Base-by-base conservation (phyloP, 2,113 vertebrate genomes). In the Scartelaos histophorus region DNA sequence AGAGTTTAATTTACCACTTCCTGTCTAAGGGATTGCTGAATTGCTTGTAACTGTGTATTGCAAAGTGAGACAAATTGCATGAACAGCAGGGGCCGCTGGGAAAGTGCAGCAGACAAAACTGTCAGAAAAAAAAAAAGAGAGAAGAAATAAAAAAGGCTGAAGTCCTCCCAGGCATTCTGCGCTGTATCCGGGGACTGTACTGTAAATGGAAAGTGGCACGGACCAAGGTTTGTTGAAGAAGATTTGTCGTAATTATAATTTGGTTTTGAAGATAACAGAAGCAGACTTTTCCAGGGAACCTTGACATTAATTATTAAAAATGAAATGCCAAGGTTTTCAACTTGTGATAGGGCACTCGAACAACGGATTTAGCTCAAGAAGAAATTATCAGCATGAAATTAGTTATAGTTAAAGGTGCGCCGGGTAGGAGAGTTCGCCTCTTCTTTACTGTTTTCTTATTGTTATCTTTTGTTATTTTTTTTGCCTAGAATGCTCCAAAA, bases 1-100 rank as follows among this genome's bases (percentile, higher is more conserved):
- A 29, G 49, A 68, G 62, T 1, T 21, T 46, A 70, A 73, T 80
- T 78, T 72, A 65, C 43, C 38, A 47, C 74, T 73, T 73, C 64
- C 45, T 69, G 11, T 69, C 22, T 7, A 29, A 69, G 22, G 74
- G 67, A 66, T 76, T 49, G 13, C 49, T 70, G 25, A 71, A 67
- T 43, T 57, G 60, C 51, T 68, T 79, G 46, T 61, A 62, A 66
- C 43, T 66, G 65, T 46, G 21, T 73, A n/a, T 66, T 76, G 34
- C 73, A 70, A 72, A 79, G 70, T 76, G 69, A 75, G 53, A 49
- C 58, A 46, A 65, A 68, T 34, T 58, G 49, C 25, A 45, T 68
- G 73, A 61, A 78, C 74, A 47, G 34, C 54, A 25, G 19, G 46
- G 69, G 13, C 73, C 62, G 60, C 35, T 45, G 15, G 38, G 67